Conservation (phyloP, 2,888 invertebrate genomes). For the Arrhopalites spinosus region DNA sequence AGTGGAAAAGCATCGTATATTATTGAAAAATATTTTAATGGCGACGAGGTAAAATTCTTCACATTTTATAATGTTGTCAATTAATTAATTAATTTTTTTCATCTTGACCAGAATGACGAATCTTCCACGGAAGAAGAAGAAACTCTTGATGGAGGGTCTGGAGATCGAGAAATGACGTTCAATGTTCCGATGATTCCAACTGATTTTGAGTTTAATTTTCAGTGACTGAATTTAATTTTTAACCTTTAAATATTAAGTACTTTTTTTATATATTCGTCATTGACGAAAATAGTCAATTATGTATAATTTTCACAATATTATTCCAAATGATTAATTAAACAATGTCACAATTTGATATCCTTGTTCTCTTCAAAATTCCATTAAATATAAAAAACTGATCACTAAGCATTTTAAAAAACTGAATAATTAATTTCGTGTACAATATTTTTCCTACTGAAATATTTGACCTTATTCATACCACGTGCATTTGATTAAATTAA, state of each 20-base stretch:
- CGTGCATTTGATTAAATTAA: too few relatives aligned
- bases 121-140: not conserved
- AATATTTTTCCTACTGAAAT: too few relatives aligned
- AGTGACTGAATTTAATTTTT: not conserved
- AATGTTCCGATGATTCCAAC: not conserved
- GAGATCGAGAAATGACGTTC: conserved; percentile 19
- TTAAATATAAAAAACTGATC: too few relatives aligned
- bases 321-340: too few relatives aligned
- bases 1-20: conserved; percentile 27
- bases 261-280: not conserved
- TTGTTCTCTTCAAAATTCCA: too few relatives aligned
- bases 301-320: too few relatives aligned
- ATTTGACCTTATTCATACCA: too few relatives aligned
- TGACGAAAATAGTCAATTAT: too few relatives aligned
- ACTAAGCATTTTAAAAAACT: too few relatives aligned
- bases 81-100: not conserved
- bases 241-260: not conserved
- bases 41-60: not conserved
- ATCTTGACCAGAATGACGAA: not conserved
- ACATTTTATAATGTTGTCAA: not conserved
- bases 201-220: conserved; percentile 12
- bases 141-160: conserved; percentile 15
- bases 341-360: too few relatives aligned
- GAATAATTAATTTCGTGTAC: too few relatives aligned
- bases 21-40: conserved; percentile 34